Conservation (phyloP, 2,113 vertebrate genomes). For the crab-eating macaque (Macaca fascicularis) region T2T-MFA8v1.1 NC_088375.1:47373501-47374000, state of each 20-base stretch:
- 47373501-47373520: neutral
- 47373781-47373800: neutral
- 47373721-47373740: neutral
- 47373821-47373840: neutral
- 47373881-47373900: neutral
- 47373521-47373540: neutral
- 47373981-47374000: neutral
- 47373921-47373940: neutral
- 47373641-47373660: neutral
- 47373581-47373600: neutral
- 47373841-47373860: neutral
- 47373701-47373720: neutral
- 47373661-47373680: neutral
- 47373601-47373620: neutral
- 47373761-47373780: neutral
- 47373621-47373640: neutral
- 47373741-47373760: neutral
- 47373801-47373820: neutral
- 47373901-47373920: neutral
- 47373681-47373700: neutral
- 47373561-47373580: neutral
- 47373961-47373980: neutral
- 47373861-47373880: neutral
- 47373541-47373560: neutral
- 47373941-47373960: slow-evolving; percentile 11